Evolutionary conservation across 2,797 vertebrate genomes (phyloP).

Genomic region (Falco columbarius): DNA sequence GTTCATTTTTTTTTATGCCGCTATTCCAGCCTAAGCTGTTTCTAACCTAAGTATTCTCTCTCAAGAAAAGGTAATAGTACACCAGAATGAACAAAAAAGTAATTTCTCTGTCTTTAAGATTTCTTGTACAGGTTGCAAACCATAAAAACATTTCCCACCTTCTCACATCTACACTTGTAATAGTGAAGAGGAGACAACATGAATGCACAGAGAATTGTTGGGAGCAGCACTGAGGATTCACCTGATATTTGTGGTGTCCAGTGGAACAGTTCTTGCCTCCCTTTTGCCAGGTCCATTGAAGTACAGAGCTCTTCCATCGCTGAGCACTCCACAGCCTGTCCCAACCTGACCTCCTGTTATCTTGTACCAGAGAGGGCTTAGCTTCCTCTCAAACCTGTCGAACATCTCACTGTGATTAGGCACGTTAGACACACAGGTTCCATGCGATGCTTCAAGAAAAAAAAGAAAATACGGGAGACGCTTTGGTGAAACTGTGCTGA

Average conservation of each 20-base stretch:
- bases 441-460: slow-evolving; percentile 86
- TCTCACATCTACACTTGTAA: background rate
- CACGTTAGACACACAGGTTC: slow-evolving; percentile 90
- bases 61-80: background rate
- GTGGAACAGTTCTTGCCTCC: slow-evolving; percentile 89
- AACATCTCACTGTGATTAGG: slow-evolving; percentile 92
- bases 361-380: slow-evolving; percentile 94
- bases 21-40: background rate
- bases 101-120: background rate
- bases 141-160: background rate
- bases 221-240: slow-evolving; percentile 49
- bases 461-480: background rate
- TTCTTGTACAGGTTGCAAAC: background rate
- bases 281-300: slow-evolving; percentile 91
- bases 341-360: slow-evolving; percentile 91
- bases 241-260: slow-evolving; percentile 96
- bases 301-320: slow-evolving; percentile 92
- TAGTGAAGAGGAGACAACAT: background rate
- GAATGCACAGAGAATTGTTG: background rate
- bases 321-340: slow-evolving; percentile 91
- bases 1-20: background rate
- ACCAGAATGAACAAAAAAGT: background rate
- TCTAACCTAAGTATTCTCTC: background rate
- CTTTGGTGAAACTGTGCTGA: slow-evolving; percentile 35
- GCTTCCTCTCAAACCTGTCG: slow-evolving; percentile 95